These are phyloP conservation scores for Pararge aegeria DNA, from an alignment of 1,140 invertebrate genomes.

Conservation along the genomic window DNA sequence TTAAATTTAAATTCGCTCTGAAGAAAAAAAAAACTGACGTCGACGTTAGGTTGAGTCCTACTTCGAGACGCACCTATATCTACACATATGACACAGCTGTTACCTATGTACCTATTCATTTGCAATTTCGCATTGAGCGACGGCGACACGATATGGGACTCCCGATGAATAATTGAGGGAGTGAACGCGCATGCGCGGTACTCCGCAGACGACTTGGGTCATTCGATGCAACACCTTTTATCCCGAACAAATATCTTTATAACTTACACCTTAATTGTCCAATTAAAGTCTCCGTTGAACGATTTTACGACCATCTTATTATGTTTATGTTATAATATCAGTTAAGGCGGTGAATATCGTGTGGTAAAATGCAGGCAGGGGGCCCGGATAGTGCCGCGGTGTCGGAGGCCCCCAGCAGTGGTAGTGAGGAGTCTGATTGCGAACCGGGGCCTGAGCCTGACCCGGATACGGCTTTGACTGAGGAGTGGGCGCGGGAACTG, in stretches of 20 bases:
- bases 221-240: constrained; percentile 35
- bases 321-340: constrained; percentile 21
- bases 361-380: constrained; percentile 56
- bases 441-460: constrained; percentile 52
- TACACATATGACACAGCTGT: constrained; percentile 9
- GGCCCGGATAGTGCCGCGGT: constrained; percentile 59
- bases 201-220: constrained; percentile 16
- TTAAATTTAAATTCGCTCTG: too few species aligned
- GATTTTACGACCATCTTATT: constrained; percentile 15
- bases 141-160: constrained; percentile 52
- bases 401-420: constrained; percentile 67
- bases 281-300: constrained; percentile 6
- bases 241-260: constrained; percentile 18
- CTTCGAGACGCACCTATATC: background rate
- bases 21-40: too few species aligned
- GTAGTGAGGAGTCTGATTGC: constrained; percentile 69
- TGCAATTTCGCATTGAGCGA: constrained; percentile 44
- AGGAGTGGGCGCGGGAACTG: constrained; percentile 68
- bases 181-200: constrained; percentile 60
- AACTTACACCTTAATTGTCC: background rate
- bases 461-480: constrained; percentile 57
- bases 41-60: background rate
- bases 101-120: background rate
- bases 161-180: constrained; percentile 73
- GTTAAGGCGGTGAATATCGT: constrained; percentile 3